Evolutionary conservation across 2,113 vertebrate genomes (phyloP).

Genomic region (Megaleporinus macrocephalus): DNA sequence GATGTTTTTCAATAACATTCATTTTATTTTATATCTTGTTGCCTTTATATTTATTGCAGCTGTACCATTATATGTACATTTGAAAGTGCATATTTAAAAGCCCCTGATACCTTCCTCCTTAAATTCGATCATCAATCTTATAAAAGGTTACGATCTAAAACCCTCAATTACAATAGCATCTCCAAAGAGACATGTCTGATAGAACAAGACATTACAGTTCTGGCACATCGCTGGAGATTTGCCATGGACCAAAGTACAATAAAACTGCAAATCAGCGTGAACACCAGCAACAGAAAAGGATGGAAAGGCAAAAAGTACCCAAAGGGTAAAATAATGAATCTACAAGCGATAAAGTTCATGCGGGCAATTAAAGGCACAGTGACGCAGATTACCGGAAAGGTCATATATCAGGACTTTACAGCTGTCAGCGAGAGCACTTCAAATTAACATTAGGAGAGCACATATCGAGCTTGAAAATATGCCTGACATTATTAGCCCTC

Average conservation of each 20-base stretch:
- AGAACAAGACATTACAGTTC: conserved; percentile 4
- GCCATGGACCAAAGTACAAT: not conserved
- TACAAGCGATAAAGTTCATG: conserved; percentile 63
- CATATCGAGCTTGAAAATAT: not conserved
- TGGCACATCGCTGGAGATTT: too few species aligned
- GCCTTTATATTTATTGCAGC: too few species aligned
- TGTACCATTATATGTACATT: too few species aligned
- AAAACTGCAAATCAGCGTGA: conserved; percentile 25
- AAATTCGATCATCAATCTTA: not conserved
- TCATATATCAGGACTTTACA: conserved; percentile 53
- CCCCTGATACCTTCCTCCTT: too few species aligned
- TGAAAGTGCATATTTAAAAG: not conserved
- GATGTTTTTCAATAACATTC: too few species aligned
- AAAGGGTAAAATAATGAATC: conserved; percentile 55
- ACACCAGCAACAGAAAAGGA: conserved; percentile 19
- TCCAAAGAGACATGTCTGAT: not conserved
- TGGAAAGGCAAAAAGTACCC: conserved; percentile 13
- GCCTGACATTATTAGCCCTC: conserved; percentile 24
- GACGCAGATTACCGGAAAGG: conserved; percentile 59
- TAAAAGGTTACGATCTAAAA: not conserved
- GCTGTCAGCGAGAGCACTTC: conserved; percentile 44
- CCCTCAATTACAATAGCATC: not conserved
- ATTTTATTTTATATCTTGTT: too few species aligned
- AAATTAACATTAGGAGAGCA: conserved; percentile 29
- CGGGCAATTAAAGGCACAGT: conserved; percentile 62